These are phyloP conservation scores for Poeciliopsis retropinna DNA, from an alignment of 2,113 vertebrate species.

Conservation along the genomic window DNA sequence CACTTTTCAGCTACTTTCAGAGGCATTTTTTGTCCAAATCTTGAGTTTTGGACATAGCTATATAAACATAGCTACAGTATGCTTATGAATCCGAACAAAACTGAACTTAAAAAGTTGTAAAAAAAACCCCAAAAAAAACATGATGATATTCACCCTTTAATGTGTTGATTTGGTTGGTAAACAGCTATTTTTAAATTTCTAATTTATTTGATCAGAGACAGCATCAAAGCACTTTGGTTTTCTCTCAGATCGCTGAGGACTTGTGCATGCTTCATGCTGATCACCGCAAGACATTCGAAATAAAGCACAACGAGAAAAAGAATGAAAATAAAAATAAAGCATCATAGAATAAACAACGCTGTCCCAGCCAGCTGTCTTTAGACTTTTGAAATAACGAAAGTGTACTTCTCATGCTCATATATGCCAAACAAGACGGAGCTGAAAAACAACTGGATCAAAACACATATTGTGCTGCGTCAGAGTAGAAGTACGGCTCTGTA, in stretches of 20 bases:
- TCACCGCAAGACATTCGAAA: not conserved
- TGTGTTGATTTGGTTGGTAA: not conserved
- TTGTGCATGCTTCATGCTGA: constrained; percentile 43
- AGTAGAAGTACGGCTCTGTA: constrained; percentile 39
- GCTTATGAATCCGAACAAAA: not conserved
- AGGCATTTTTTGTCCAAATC: not conserved
- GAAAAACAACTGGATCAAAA: constrained; percentile 29
- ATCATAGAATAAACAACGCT: constrained; percentile 16
- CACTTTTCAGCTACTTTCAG: not conserved
- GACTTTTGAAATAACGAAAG: constrained; percentile 9
- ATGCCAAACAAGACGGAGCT: constrained; percentile 40
- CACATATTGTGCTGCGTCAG: constrained; percentile 51
- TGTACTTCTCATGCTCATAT: constrained; percentile 19
- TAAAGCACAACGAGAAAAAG: not conserved
- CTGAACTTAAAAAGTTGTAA: not conserved
- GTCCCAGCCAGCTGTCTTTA: constrained; percentile 56
- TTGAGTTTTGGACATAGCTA: not conserved
- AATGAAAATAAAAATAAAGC: not conserved
- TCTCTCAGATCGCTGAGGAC: constrained; percentile 42
- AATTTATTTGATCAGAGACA: not conserved
- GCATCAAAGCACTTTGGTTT: constrained; percentile 65
- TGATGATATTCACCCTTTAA: not conserved
- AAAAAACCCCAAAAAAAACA: not conserved
- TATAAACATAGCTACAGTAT: no score
- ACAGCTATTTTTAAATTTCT: not conserved